phyloP scores from a whole-genome alignment of 2,113 vertebrate genomes.

The Chionodraco myersi region DNA sequence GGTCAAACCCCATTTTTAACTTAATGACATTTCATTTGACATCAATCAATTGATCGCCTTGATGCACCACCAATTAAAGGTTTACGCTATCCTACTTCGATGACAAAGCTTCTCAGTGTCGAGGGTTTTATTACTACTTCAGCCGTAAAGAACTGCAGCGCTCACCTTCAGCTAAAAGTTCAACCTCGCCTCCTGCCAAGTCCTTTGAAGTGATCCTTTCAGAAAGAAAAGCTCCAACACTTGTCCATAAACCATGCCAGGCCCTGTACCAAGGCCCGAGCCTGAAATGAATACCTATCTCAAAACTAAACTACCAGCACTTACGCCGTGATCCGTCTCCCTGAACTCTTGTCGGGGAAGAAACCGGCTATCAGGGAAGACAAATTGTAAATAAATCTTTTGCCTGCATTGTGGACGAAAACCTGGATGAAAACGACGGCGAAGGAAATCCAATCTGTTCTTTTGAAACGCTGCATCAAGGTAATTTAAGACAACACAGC shows the following conservation, averaged over 20 bases:
- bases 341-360: constrained; percentile 21
- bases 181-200: constrained; percentile 58
- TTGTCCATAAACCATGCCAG: constrained; percentile 69
- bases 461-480: constrained; percentile 72
- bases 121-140: constrained; percentile 48
- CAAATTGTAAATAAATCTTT: constrained; percentile 69
- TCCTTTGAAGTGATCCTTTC: constrained; percentile 76
- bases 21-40: not conserved
- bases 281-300: constrained; percentile 72
- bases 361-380: constrained; percentile 46
- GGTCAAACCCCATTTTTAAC: not conserved
- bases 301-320: constrained; percentile 29
- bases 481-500: constrained; percentile 78
- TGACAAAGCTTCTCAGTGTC: constrained; percentile 41
- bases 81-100: constrained; percentile 25
- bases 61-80: constrained; percentile 4
- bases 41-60: not conserved
- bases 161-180: constrained; percentile 70
- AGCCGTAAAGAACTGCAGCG: constrained; percentile 59
- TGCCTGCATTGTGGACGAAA: constrained; percentile 70
- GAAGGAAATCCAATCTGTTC: constrained; percentile 72
- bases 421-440: constrained; percentile 58
- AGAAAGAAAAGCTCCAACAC: constrained; percentile 64
- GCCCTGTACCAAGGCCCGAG: constrained; percentile 51
- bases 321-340: not conserved